Evolutionary conservation across 2,888 invertebrate genomes (phyloP), one percentile per base, ranked within the genome.

Genomic region (Helleia helle): DNA sequence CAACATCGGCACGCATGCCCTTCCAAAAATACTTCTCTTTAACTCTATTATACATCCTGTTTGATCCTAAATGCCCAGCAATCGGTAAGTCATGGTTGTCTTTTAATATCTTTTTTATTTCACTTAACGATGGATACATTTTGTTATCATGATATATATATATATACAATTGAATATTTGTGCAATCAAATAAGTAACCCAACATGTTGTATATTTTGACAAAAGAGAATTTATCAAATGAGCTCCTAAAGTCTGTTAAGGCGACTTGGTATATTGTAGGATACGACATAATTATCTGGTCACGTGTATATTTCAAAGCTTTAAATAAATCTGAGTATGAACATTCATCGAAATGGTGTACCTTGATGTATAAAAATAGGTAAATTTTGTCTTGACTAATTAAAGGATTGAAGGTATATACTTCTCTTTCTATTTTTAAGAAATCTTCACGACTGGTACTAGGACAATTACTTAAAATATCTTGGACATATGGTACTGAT

Each of bases 331-430:
- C 36, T 22, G 9, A 14, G 22, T 34, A 43, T n/a, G 9, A 17
- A 9, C 2, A 12, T 12, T 26, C 25, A 9, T 43, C 38, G 25
- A 46, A 46, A 25, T 46, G 41, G 26, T 44, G 43, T 1, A 44
- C 41, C 28, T 47, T 47, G 9, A 17, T 38, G 26, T 41, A 47
- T 12, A 47, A 15, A 22, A 44, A 45, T 13, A 36, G 25, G 12
- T 42, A 39, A 8, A 18, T 24, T 31, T 29, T 41, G 26, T 41
- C 24, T 27, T 41, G 36, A 7, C 28, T 9, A n/a, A n/a, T 38
- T n/a, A 41, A 30, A 18, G 34, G 38, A 27, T 41, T 25, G 4
- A 30, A 12, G 11, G 41, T 29, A 14, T 43, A 13, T 13, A 46
- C 14, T 7, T 29, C 9, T 40, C 41, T 43, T 22, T 43, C 43